Conservation (phyloP, 2,797 vertebrate species). For the Iguana delicatissima region DNA sequence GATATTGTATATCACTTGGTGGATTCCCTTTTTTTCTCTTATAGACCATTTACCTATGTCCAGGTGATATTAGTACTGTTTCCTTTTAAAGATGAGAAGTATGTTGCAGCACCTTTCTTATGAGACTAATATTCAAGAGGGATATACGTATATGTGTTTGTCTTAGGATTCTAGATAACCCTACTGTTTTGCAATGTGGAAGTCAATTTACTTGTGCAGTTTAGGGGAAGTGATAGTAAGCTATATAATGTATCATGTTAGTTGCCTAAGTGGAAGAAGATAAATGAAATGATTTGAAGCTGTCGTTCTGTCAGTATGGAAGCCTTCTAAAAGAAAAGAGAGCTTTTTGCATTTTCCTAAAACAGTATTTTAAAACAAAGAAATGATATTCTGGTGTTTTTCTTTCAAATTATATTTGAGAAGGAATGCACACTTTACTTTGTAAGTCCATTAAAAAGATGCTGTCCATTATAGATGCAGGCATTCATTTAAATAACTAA, state of each 20-base stretch:
- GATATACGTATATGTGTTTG: not conserved
- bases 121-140: not conserved
- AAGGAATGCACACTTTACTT: not conserved
- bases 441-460: not conserved
- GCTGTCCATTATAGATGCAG: not conserved
- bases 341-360: no score
- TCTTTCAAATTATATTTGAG: not conserved
- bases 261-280: no score
- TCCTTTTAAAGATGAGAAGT: rapidly evolving
- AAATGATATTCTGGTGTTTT: not conserved
- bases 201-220: no score
- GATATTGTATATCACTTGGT: not conserved
- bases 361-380: not conserved
- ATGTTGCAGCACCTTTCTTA: not conserved
- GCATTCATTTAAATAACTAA: not conserved
- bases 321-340: no score
- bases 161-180: no score
- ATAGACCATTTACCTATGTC: not conserved
- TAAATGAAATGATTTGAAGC: no score
- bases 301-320: no score
- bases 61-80: not conserved
- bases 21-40: not conserved
- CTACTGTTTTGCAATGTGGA: no score
- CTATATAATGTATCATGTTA: no score
- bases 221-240: no score